A percentile compares a stretch with the other conserved stretches of the same genome.
Conservation (phyloP, 1,140 invertebrate genomes). For the Musca domestica region DNA sequence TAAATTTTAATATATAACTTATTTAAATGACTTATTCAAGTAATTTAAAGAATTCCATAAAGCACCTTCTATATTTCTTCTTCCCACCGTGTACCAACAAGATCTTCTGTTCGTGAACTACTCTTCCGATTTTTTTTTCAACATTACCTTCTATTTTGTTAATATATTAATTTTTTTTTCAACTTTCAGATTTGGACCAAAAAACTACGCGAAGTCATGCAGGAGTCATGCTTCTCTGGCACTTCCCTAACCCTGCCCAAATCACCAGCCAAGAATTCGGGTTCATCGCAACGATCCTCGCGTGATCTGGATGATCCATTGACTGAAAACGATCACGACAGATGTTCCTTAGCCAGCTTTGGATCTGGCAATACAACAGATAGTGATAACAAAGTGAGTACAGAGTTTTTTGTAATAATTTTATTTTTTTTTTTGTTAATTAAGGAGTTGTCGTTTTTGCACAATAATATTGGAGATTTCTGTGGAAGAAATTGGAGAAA, state of each 20-base stretch:
- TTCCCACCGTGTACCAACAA: background rate
- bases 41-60: no score
- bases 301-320: conserved; percentile 79
- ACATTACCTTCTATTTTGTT: background rate
- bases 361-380: conserved; percentile 94
- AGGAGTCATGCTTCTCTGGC: conserved; percentile 86
- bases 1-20: no score
- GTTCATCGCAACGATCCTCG: conserved; percentile 51
- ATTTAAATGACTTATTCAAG: no score
- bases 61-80: background rate
- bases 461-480: background rate
- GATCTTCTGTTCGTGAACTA: background rate
- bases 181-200: conserved; percentile 80
- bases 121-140: no score
- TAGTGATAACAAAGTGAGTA: conserved; percentile 80
- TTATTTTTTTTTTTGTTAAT: background rate
- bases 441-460: background rate
- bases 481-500: background rate
- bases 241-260: conserved; percentile 64
- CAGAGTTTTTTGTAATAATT: background rate
- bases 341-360: conserved; percentile 88
- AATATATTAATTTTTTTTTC: background rate
- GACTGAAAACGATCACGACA: conserved; percentile 60
- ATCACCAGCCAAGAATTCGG: conserved; percentile 73
- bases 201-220: conserved; percentile 89